Evolutionary conservation across 2,888 invertebrate species (phyloP).

Genomic region (Trichogramma evanescens): DNA sequence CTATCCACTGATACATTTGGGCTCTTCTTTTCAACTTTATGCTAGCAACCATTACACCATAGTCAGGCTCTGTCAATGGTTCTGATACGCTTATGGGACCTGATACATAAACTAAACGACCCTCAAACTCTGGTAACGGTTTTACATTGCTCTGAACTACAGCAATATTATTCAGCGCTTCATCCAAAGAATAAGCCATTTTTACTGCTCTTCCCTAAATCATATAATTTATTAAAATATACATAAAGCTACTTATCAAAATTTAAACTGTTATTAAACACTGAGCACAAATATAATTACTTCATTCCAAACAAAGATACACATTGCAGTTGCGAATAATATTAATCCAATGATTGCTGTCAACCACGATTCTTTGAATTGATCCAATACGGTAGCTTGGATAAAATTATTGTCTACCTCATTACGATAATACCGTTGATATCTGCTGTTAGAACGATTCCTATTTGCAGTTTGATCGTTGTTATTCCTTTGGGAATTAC

Average conservation of each 20-base stretch:
- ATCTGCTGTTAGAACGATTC: conserved; percentile 9
- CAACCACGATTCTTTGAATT: conserved; percentile 66
- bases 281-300: conserved; percentile 46
- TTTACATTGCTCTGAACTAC: conserved; percentile 49
- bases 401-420: conserved; percentile 2
- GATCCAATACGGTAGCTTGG: conserved; percentile 39
- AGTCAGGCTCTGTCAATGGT: conserved; percentile 78
- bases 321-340: conserved; percentile 61
- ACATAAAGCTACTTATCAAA: neutral
- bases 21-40: conserved; percentile 78
- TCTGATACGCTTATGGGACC: conserved; percentile 70
- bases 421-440: conserved; percentile 2
- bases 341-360: conserved; percentile 63
- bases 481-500: conserved; percentile 8
- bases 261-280: neutral
- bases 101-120: conserved; percentile 68
- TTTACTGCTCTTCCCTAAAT: conserved; percentile 70
- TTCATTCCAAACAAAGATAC: conserved; percentile 79
- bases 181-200: conserved; percentile 71
- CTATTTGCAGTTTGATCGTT: neutral
- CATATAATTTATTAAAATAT: conserved; percentile 5
- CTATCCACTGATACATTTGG: conserved; percentile 93
- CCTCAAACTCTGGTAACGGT: conserved; percentile 59
- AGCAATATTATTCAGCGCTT: conserved; percentile 60
- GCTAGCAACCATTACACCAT: conserved; percentile 75